These are phyloP conservation scores for Pagrus major DNA, from an alignment of 2,113 vertebrate species.

Conservation along the genomic window DNA sequence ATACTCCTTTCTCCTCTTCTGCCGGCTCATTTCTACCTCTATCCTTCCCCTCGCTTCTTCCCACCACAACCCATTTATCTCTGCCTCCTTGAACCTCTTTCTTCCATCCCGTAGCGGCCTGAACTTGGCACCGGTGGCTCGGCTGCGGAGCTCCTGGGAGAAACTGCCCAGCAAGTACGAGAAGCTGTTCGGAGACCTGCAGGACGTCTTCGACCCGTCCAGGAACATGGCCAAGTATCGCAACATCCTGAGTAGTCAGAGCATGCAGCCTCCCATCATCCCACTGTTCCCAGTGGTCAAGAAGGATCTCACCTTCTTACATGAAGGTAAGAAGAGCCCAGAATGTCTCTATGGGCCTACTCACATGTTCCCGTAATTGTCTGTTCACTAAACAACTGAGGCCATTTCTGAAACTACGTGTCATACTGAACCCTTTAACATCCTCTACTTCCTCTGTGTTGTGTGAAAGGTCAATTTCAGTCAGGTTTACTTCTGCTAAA, in stretches of 20 bases:
- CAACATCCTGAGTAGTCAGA: conserved; percentile 97
- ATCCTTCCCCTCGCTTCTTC: background rate
- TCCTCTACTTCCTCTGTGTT: conserved; percentile 48
- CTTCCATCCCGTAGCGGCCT: conserved; percentile 87
- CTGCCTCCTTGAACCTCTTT: conserved; percentile 8
- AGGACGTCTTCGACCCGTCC: conserved; percentile 97
- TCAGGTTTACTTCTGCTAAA: conserved; percentile 63
- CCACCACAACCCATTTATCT: conserved; percentile 38
- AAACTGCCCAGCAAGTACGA: conserved; percentile 98
- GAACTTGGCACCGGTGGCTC: conserved; percentile 92
- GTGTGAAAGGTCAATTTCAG: conserved; percentile 17
- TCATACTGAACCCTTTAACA: background rate
- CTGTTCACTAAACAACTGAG: background rate
- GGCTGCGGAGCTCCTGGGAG: conserved; percentile 95
- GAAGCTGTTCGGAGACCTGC: conserved; percentile 95
- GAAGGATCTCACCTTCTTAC: conserved; percentile 98
- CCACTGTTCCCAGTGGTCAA: conserved; percentile 97
- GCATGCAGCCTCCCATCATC: conserved; percentile 97
- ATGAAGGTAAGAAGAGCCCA: conserved; percentile 88
- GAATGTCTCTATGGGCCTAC: background rate
- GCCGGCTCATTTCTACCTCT: background rate
- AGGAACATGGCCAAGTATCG: conserved; percentile 99
- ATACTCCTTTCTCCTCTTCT: background rate
- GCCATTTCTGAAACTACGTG: background rate
- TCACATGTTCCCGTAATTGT: background rate